A percentile compares a stretch with the other conserved stretches of the same genome.
Conservation (phyloP, 2,888 invertebrate genomes). For the Argynnis bischoffii region DNA sequence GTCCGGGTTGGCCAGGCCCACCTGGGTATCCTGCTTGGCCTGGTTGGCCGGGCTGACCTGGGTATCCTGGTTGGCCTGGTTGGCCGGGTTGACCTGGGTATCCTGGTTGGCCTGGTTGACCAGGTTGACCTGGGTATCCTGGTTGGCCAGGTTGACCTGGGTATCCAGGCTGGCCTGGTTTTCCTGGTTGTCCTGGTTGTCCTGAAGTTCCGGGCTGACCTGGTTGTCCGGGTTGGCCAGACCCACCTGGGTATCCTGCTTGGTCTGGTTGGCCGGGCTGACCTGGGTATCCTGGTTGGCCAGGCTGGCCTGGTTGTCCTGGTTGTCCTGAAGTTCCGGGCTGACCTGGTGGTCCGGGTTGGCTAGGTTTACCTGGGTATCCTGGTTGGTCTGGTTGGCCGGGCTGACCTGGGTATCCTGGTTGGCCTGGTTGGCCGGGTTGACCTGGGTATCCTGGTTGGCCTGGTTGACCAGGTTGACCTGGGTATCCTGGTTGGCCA, state of each 20-base stretch:
- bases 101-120: constrained; percentile 36
- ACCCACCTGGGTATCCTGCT: constrained; percentile 35
- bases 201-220: constrained; percentile 36
- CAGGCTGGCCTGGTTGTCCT: constrained; percentile 51
- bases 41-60: constrained; percentile 41
- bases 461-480: constrained; percentile 28
- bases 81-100: constrained; percentile 40
- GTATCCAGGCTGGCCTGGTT: constrained; percentile 45
- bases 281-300: constrained; percentile 47
- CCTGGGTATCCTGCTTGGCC: constrained; percentile 39
- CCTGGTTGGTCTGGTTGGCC: constrained; percentile 37
- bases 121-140: constrained; percentile 44
- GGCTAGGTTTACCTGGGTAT: constrained; percentile 37
- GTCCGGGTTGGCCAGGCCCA: constrained; percentile 38
- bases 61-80: constrained; percentile 42
- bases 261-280: constrained; percentile 47
- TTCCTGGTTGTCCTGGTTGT: constrained; percentile 36
- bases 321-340: constrained; percentile 63
- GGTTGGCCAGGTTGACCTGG: constrained; percentile 56
- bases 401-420: constrained; percentile 52
- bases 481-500: constrained; percentile 34
- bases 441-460: constrained; percentile 28
- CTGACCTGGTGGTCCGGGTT: constrained; percentile 42
- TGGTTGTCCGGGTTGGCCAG: constrained; percentile 30
- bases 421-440: constrained; percentile 42